These are phyloP conservation scores for Orchesella cincta DNA, from an alignment of 1,140 invertebrate genomes.

Conservation along the genomic window DNA sequence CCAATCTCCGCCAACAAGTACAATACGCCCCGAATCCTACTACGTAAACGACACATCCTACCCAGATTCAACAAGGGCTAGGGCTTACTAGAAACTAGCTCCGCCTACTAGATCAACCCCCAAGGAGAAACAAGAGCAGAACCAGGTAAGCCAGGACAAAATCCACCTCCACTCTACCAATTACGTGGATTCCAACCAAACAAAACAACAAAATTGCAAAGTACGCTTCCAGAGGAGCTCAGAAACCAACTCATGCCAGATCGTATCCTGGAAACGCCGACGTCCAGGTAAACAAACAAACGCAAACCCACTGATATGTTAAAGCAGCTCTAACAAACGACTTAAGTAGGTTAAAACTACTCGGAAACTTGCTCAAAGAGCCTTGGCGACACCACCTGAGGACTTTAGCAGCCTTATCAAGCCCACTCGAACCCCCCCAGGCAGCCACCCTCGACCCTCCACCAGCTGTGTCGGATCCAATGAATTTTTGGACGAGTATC, in stretches of 20 bases:
- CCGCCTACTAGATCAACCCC: background rate
- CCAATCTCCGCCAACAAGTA: constrained; percentile 53
- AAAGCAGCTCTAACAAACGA: too few species aligned
- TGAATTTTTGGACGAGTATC: background rate
- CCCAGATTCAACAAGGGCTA: constrained; percentile 27
- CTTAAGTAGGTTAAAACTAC: constrained; percentile 67
- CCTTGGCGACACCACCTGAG: constrained; percentile 68
- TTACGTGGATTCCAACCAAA: background rate
- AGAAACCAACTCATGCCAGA: constrained; percentile 78
- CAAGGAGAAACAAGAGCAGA: background rate
- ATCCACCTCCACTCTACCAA: background rate
- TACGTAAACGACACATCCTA: background rate
- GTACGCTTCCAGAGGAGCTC: constrained; percentile 82
- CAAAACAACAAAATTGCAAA: constrained; percentile 62
- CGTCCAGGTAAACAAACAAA: constrained; percentile 77
- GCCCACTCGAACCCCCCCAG: constrained; percentile 67
- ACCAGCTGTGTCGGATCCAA: background rate
- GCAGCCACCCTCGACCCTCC: background rate
- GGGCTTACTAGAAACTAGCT: constrained; percentile 34
- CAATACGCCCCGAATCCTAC: too few species aligned
- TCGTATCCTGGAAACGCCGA: constrained; percentile 79
- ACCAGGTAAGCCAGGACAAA: background rate
- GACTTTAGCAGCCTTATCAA: constrained; percentile 62
- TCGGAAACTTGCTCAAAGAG: constrained; percentile 79
- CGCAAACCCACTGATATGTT: too few species aligned